phyloP scores from a whole-genome alignment of 37 sponge, comb jelly and placozoan species.

The Oopsacas minuta region DNA sequence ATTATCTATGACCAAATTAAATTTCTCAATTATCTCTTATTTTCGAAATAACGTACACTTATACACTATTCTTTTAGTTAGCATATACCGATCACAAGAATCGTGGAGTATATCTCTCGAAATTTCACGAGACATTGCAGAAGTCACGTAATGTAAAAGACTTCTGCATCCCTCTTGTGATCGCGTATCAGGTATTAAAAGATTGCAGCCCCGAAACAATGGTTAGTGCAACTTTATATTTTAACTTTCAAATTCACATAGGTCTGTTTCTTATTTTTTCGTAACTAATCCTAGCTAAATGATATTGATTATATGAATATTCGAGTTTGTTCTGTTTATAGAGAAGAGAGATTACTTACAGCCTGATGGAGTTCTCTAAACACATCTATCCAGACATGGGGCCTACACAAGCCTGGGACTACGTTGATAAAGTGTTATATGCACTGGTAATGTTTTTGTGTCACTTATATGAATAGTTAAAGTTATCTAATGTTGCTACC shows the following conservation, averaged over 20 bases:
- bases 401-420: not conserved
- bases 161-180: not conserved
- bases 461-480: not conserved
- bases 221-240: not conserved
- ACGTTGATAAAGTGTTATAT: conserved; percentile 10
- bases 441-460: not conserved
- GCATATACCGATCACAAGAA: not conserved
- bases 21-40: not conserved
- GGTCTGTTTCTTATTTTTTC: not conserved
- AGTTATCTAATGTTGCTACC: not conserved
- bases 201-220: not conserved
- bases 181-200: conserved; percentile 5
- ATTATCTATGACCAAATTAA: no score
- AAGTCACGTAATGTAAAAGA: conserved; percentile 8
- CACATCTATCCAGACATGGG: not conserved
- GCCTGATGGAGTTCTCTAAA: not conserved
- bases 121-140: not conserved
- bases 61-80: not conserved
- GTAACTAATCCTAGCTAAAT: not conserved
- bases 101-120: conserved; percentile 13
- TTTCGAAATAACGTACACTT: not conserved
- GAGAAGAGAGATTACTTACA: conserved; percentile 7
- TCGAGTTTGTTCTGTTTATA: not conserved
- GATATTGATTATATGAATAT: not conserved
- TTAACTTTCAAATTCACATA: not conserved